A percentile compares a stretch with the other conserved stretches of the same genome.
Evolutionary conservation across 2,113 vertebrate genomes (phyloP).

Genomic region (Labrus mixtus): DNA sequence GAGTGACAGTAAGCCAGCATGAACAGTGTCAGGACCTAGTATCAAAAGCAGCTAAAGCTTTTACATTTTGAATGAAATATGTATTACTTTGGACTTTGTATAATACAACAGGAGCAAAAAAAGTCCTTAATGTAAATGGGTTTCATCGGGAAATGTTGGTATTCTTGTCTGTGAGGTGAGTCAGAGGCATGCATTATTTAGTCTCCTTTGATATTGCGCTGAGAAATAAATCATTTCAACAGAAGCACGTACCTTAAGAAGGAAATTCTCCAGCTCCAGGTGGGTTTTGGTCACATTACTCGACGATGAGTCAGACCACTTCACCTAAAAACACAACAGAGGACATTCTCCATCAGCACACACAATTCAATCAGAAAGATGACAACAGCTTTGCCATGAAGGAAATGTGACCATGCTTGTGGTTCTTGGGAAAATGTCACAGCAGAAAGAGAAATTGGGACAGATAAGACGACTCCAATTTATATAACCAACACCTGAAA

Average conservation of each 20-base stretch:
- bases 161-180: neutral
- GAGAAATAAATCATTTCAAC: neutral
- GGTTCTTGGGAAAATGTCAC: neutral
- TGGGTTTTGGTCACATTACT: slow-evolving; percentile 93
- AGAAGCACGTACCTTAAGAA: slow-evolving; percentile 87
- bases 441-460: no score
- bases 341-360: slow-evolving; percentile 8
- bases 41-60: neutral
- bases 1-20: neutral
- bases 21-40: neutral
- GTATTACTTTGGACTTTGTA: no score
- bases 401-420: neutral
- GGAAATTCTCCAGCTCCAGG: slow-evolving; percentile 93
- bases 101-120: neutral
- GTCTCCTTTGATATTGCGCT: neutral
- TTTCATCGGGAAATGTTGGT: no score
- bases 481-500: no score
- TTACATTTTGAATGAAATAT: neutral
- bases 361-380: neutral
- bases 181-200: neutral
- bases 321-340: slow-evolving; percentile 85
- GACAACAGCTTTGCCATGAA: neutral
- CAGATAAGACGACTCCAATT: no score
- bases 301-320: slow-evolving; percentile 91
- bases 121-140: no score